Evolutionary conservation across 1,140 invertebrate species (phyloP).

Genomic region (Calliphora vicina): DNA sequence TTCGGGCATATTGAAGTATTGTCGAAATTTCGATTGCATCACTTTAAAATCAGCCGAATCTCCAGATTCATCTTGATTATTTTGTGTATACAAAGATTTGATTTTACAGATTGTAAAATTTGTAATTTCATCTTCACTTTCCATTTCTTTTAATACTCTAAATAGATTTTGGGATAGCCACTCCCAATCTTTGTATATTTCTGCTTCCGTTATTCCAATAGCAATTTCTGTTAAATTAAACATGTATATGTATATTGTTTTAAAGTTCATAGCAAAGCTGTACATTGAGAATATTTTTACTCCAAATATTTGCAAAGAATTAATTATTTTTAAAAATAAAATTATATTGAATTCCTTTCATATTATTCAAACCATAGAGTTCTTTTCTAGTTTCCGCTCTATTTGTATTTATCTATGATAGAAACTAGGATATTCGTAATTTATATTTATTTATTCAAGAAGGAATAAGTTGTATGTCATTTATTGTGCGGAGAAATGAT

Average conservation of each 20-base stretch:
- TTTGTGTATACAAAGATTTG: conserved; percentile 69
- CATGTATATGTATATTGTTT: neutral
- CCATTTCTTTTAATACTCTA: conserved; percentile 87
- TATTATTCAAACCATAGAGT: no score
- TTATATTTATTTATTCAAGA: no score
- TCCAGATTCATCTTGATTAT: conserved; percentile 54
- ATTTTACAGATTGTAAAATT: conserved; percentile 97
- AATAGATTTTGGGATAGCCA: conserved; percentile 91
- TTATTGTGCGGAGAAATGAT: no score
- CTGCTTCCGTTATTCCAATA: conserved; percentile 82
- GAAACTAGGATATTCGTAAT: no score
- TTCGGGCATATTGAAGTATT: conserved; percentile 88
- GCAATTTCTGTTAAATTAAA: conserved; percentile 76
- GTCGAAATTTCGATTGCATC: conserved; percentile 77
- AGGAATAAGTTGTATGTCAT: no score
- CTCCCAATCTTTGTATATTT: conserved; percentile 92
- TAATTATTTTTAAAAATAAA: no score
- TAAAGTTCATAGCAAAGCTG: no score
- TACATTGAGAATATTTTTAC: no score
- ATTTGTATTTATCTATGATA: no score
- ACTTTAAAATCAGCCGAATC: conserved; percentile 60
- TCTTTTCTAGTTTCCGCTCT: no score
- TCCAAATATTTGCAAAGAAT: no score
- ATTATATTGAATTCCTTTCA: no score
- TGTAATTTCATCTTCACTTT: conserved; percentile 92